Conservation (phyloP, 2,113 vertebrate species). For the Chaetorhynchus papuensis region DNA sequence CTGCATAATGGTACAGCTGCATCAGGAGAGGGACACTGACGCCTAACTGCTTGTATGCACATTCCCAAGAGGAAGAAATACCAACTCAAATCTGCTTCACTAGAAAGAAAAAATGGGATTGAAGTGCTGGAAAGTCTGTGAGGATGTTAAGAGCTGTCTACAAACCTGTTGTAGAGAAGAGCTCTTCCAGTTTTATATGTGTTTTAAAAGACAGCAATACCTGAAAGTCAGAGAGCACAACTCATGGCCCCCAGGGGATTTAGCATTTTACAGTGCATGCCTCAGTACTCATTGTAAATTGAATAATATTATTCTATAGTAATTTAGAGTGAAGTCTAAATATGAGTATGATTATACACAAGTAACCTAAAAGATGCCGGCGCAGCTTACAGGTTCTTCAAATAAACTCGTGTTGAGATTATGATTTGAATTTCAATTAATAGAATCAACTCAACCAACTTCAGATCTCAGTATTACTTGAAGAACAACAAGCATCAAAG, state of each 20-base stretch:
- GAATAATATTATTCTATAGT: neutral
- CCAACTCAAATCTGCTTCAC: neutral
- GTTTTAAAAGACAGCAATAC: neutral
- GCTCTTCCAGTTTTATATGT: neutral
- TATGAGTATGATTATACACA: neutral
- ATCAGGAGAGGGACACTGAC: neutral
- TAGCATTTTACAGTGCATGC: neutral
- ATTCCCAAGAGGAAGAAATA: neutral
- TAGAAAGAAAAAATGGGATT: neutral
- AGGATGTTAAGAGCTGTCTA: neutral
- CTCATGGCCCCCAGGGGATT: neutral
- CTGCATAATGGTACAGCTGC: neutral
- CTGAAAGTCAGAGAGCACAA: neutral
- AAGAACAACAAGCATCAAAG: neutral
- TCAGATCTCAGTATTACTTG: neutral
- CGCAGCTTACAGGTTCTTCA: neutral
- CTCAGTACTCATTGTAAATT: neutral
- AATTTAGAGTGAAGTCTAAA: neutral
- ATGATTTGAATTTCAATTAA: neutral
- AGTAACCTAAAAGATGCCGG: neutral
- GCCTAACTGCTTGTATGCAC: neutral
- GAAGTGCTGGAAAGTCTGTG: neutral
- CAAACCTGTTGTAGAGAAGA: neutral
- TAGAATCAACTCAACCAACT: neutral
- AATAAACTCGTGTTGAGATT: neutral